Percentiles rank a stretch among this genome's conserved stretches.
phyloP scores from a whole-genome alignment of 2,888 invertebrate species.

The Drosophila infuscata region DNA sequence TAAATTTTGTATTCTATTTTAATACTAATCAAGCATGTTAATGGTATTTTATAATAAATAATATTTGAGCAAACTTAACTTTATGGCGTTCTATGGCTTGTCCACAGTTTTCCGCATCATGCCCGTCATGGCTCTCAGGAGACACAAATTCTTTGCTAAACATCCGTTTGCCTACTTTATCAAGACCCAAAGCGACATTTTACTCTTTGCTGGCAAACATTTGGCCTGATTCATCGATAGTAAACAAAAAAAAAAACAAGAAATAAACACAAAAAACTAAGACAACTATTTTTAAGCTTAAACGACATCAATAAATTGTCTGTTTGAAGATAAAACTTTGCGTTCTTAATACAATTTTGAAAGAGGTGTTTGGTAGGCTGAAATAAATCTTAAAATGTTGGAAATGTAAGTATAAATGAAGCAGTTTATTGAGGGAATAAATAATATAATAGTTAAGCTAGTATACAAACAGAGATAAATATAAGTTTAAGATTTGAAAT shows the following conservation, averaged over 20 bases:
- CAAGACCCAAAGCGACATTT: slow-evolving; percentile 42
- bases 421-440: background rate
- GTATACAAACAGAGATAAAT: too few species aligned
- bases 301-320: slow-evolving; percentile 12
- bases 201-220: slow-evolving; percentile 62
- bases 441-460: too few species aligned
- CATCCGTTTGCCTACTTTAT: slow-evolving; percentile 65
- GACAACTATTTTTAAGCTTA: slow-evolving; percentile 12
- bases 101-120: slow-evolving; percentile 64
- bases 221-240: slow-evolving; percentile 25
- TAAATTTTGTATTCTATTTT: background rate
- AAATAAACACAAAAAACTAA: background rate
- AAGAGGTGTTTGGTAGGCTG: background rate
- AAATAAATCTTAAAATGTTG: background rate
- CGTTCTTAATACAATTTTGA: background rate
- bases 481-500: background rate
- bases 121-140: slow-evolving; percentile 48
- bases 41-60: slow-evolving; percentile 14
- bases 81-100: slow-evolving; percentile 4
- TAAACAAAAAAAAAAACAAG: background rate
- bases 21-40: slow-evolving; percentile 42
- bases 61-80: background rate
- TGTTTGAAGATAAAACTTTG: background rate
- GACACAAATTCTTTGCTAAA: slow-evolving; percentile 55
- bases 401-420: background rate